Conservation (phyloP, 30 jellyfish, hydroid and myxozoan species). For the Rhopilema esculentum region DNA sequence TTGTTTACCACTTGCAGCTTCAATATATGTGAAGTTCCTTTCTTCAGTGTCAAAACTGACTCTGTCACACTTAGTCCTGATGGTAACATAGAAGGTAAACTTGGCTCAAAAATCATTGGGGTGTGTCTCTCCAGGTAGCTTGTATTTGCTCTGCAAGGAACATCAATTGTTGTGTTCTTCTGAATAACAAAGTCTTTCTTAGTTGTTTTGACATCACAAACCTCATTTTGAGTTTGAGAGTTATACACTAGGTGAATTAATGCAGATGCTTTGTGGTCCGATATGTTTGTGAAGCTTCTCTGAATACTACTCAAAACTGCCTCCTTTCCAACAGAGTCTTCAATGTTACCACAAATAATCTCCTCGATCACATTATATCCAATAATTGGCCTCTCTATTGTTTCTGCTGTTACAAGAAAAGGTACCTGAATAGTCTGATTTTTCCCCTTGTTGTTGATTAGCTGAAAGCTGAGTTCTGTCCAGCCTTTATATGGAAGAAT, state of each 20-base stretch:
- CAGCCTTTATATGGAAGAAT: constrained; percentile 52
- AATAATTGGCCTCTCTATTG: constrained; percentile 41
- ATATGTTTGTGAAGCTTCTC: constrained; percentile 7
- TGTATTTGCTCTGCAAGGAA: constrained; percentile 27
- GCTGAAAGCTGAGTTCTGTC: constrained; percentile 36
- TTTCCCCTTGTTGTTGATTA: constrained; percentile 12
- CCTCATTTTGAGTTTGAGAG: background rate
- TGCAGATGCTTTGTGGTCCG: constrained; percentile 16
- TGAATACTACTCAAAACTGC: constrained; percentile 13
- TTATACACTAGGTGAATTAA: constrained; percentile 36
- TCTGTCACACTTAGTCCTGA: constrained; percentile 45
- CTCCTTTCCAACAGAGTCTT: constrained; percentile 7
- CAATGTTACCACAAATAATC: constrained; percentile 15
- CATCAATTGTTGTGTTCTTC: constrained; percentile 28
- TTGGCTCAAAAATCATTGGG: constrained; percentile 54
- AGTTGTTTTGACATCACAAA: background rate
- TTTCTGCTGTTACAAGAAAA: constrained; percentile 48
- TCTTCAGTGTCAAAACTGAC: constrained; percentile 21
- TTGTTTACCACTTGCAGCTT: constrained; percentile 57
- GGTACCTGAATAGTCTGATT: constrained; percentile 40
- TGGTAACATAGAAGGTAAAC: constrained; percentile 15
- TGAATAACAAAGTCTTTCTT: constrained; percentile 10
- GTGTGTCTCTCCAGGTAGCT: constrained; percentile 19
- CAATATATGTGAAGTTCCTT: constrained; percentile 28
- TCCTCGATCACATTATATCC: constrained; percentile 74